These are phyloP conservation scores for Siniperca knerii DNA, from an alignment of 2,113 vertebrate genomes.

Conservation along the genomic window DNA sequence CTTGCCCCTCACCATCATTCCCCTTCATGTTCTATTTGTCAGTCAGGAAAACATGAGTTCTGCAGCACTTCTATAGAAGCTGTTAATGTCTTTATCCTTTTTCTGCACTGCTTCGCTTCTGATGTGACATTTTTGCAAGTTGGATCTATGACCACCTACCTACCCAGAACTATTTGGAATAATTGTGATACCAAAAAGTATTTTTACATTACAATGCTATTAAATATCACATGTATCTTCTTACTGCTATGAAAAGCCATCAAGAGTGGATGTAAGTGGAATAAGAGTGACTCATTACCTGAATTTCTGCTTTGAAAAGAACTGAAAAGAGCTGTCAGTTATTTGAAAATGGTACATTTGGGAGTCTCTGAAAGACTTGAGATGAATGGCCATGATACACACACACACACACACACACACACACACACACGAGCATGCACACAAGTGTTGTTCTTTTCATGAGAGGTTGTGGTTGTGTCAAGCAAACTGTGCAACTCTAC, in stretches of 20 bases:
- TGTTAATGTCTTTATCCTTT: constrained; percentile 26
- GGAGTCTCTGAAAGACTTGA: constrained; percentile 33
- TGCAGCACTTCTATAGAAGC: constrained; percentile 8
- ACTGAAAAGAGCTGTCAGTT: constrained; percentile 33
- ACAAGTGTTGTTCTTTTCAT: background rate
- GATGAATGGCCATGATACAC: constrained; percentile 10
- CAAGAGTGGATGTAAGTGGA: background rate
- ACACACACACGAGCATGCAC: background rate
- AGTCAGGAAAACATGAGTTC: constrained; percentile 10
- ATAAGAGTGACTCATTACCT: constrained; percentile 24
- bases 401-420: constrained; percentile 1
- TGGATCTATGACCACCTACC: constrained; percentile 4
- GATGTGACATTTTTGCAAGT: constrained; percentile 10
- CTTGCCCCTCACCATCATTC: constrained; percentile 54
- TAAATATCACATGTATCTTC: constrained; percentile 4
- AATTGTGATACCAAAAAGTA: background rate
- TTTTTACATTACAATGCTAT: background rate
- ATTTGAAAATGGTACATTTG: background rate
- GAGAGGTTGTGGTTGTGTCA: constrained; percentile 13
- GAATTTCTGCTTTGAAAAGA: constrained; percentile 36
- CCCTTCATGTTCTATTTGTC: constrained; percentile 69
- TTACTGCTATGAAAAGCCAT: constrained; percentile 5
- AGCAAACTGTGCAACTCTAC: constrained; percentile 1
- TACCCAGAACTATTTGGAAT: background rate
- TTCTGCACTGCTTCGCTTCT: constrained; percentile 8